phyloP scores from a whole-genome alignment of 2,888 invertebrate species.

The Encarsia formosa region DNA sequence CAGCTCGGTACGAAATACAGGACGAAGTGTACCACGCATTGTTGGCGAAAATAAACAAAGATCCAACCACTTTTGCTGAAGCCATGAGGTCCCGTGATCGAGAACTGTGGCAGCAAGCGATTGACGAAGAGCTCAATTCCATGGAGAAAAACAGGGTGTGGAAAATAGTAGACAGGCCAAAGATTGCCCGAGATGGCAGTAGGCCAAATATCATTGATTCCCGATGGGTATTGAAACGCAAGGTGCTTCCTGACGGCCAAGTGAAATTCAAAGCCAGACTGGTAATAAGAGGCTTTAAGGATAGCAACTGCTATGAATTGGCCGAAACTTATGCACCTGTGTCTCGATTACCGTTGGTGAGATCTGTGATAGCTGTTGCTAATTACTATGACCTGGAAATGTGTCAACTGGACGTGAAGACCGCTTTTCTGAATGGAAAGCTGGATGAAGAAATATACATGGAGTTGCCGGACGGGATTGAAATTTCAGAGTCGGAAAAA shows the following conservation, averaged over 20 bases:
- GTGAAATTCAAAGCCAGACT: no score
- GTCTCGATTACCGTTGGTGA: not conserved
- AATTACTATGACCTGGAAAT: no score
- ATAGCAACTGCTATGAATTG: conserved; percentile 11
- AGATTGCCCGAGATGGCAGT: not conserved
- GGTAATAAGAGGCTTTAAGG: conserved; percentile 17
- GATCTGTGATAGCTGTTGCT: no score
- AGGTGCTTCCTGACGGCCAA: conserved; percentile 6
- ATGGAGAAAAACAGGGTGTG: conserved; percentile 21
- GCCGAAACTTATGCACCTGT: not conserved
- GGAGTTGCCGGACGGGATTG: no score
- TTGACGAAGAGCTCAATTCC: no score
- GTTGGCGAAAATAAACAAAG: no score
- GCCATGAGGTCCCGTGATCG: not conserved
- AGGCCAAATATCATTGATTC: conserved; percentile 20
- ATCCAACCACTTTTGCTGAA: no score
- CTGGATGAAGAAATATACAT: no score
- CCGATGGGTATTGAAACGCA: conserved; percentile 22
- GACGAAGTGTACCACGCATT: no score
- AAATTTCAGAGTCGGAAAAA: conserved; percentile 3
- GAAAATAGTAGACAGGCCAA: conserved; percentile 15
- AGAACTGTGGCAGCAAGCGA: conserved; percentile 15
- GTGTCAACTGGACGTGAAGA: no score
- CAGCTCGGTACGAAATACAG: not conserved
- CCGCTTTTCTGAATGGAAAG: no score